Percentiles rank a stretch among this genome's conserved stretches.
Evolutionary conservation across 2,888 invertebrate genomes (phyloP).

Genomic region (Falcaria lacertinaria): DNA sequence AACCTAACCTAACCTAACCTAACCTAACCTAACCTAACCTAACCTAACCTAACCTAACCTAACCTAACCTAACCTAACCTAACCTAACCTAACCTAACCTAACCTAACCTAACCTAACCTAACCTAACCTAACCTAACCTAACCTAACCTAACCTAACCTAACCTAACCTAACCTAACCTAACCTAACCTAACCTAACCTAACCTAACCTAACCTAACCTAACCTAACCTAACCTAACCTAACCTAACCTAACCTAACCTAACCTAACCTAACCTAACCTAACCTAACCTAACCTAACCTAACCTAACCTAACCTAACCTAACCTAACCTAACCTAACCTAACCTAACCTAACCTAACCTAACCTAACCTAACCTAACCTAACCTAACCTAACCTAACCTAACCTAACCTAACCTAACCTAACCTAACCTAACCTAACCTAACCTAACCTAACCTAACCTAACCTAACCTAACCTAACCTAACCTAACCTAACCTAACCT

Average conservation of each 20-base stretch:
- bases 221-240: conserved; percentile 18
- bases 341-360: conserved; percentile 11
- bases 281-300: conserved; percentile 16
- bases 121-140: too few species aligned
- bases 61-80: too few species aligned
- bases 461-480: conserved; percentile 11
- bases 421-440: conserved; percentile 17
- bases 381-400: conserved; percentile 16
- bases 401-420: conserved; percentile 15
- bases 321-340: conserved; percentile 14
- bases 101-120: too few species aligned
- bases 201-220: conserved; percentile 20
- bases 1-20: too few species aligned
- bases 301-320: conserved; percentile 18
- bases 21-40: too few species aligned
- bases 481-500: conserved; percentile 16
- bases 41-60: too few species aligned
- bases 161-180: too few species aligned
- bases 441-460: conserved; percentile 17
- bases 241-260: conserved; percentile 18
- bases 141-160: too few species aligned
- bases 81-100: too few species aligned
- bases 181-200: conserved; percentile 15
- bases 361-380: conserved; percentile 14
- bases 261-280: conserved; percentile 22